Evolutionary conservation across 37 sponge, comb jelly and placozoan genomes (phyloP), one percentile per base, ranked within the genome.

Genomic region (Beroe forskalii): DNA sequence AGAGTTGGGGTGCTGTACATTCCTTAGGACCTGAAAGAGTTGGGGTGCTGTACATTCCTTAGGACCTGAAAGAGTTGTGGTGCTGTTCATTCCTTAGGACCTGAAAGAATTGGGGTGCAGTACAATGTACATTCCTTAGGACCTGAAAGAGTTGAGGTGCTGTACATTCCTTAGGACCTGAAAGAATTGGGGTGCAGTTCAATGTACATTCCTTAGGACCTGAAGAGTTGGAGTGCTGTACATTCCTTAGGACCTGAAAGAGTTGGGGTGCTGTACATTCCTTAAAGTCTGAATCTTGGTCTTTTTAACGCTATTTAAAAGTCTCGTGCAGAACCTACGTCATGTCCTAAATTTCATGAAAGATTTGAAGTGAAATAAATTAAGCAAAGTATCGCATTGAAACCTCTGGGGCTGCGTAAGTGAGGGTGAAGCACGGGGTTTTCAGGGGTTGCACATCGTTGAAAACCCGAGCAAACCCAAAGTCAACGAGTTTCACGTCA

Each of bases 351-450:
- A n/a, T n/a, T n/a, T n/a, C n/a, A n/a, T n/a, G n/a, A n/a, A n/a
- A n/a, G n/a, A n/a, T n/a, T n/a, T n/a, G n/a, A n/a, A n/a, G n/a
- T n/a, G n/a, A n/a, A n/a, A n/a, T n/a, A n/a, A n/a, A n/a, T n/a
- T n/a, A n/a, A n/a, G n/a, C n/a, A n/a, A n/a, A n/a, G n/a, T n/a
- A n/a, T n/a, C n/a, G n/a, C n/a, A n/a, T n/a, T n/a, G n/a, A n/a
- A n/a, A 97, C 94, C 92, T 97, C 97, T 28, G 97, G 97, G n/a
- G 97, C 96, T n/a, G 96, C 96, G 62, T 95, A 97, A 24, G 92
- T 93, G 37, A 97, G 90, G 43, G 95, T 97, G 89, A 96, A 95
- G 69, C 97, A 97, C 31, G 97, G 97, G 9, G 97, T 97, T 76
- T 94, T 95, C 75, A 97, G 91, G 61, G 92, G 72, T 62, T 91